These are phyloP conservation scores for Semicossyphus pulcher DNA, from an alignment of 2,113 vertebrate genomes.

Conservation along the genomic window DNA sequence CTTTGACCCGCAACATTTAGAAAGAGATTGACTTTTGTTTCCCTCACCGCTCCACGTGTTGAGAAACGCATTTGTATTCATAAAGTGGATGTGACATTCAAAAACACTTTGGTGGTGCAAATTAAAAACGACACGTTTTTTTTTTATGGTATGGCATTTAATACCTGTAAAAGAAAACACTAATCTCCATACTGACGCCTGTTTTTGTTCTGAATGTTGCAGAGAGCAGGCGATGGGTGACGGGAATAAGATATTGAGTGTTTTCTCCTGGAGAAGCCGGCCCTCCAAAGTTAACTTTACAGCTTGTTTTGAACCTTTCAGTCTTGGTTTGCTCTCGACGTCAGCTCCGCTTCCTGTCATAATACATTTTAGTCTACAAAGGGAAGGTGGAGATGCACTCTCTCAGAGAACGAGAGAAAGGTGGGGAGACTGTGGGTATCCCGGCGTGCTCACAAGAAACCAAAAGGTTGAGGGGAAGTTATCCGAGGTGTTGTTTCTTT, in stretches of 20 bases:
- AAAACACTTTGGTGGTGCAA: constrained; percentile 32
- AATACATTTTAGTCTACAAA: constrained; percentile 42
- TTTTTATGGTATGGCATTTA: constrained; percentile 33
- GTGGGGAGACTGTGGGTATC: neutral
- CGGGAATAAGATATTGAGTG: neutral
- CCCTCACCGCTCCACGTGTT: neutral
- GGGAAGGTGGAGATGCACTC: neutral
- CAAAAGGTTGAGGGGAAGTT: constrained; percentile 38
- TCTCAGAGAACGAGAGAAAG: neutral
- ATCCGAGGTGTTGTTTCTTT: constrained; percentile 24
- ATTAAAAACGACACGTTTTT: constrained; percentile 58
- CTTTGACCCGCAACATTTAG: constrained; percentile 52
- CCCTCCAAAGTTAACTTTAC: constrained; percentile 36
- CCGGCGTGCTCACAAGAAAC: neutral
- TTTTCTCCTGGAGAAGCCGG: neutral
- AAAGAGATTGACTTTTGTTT: constrained; percentile 51
- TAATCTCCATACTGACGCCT: constrained; percentile 15
- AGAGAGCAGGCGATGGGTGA: neutral
- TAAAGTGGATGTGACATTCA: constrained; percentile 69
- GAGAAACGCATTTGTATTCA: constrained; percentile 65
- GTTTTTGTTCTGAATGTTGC: constrained; percentile 1
- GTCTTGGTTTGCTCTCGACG: constrained; percentile 18
- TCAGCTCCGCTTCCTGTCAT: constrained; percentile 18
- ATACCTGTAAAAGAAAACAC: constrained; percentile 15
- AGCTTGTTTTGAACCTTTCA: constrained; percentile 7